phyloP scores from a whole-genome alignment of 1,140 invertebrate species.

The Listronotus bonariensis region DNA sequence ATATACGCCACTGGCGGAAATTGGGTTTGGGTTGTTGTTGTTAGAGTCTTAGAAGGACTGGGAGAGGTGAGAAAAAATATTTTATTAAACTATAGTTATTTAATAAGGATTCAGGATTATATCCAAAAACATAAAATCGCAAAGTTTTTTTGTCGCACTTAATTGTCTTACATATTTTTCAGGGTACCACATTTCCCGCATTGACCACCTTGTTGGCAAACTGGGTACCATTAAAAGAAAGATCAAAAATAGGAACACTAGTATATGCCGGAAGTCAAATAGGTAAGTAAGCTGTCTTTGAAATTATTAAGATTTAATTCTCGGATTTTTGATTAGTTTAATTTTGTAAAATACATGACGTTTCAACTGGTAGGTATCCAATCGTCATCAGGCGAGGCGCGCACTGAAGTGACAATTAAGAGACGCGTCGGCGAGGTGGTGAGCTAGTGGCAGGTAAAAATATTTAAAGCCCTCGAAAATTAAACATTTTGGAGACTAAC shows the following conservation, averaged over 20 bases:
- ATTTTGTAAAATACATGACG: too few species aligned
- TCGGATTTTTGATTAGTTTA: too few species aligned
- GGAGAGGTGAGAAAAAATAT: slow-evolving; percentile 60
- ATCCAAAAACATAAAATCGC: not conserved
- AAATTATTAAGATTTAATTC: too few species aligned
- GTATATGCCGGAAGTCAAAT: slow-evolving; percentile 72
- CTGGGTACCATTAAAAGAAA: slow-evolving; percentile 75
- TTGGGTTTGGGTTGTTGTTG: slow-evolving; percentile 67
- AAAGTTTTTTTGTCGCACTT: too few species aligned
- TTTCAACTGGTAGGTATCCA: too few species aligned
- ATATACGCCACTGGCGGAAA: slow-evolving; percentile 63
- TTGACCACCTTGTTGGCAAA: slow-evolving; percentile 73
- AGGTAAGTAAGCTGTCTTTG: slow-evolving; percentile 30
- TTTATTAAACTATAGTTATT: not conserved
- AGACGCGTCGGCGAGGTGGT: too few species aligned
- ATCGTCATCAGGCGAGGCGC: too few species aligned
- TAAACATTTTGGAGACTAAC: too few species aligned
- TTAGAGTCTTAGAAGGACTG: slow-evolving; percentile 71
- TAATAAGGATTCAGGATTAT: not conserved
- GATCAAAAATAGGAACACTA: slow-evolving; percentile 73
- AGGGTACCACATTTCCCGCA: slow-evolving; percentile 79
- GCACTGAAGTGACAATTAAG: too few species aligned
- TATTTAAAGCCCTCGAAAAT: too few species aligned
- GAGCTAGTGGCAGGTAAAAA: too few species aligned
- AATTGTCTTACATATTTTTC: too few species aligned